Evolutionary conservation across 2,113 vertebrate genomes (phyloP).

Genomic region (Chlamydotis undulata): DNA sequence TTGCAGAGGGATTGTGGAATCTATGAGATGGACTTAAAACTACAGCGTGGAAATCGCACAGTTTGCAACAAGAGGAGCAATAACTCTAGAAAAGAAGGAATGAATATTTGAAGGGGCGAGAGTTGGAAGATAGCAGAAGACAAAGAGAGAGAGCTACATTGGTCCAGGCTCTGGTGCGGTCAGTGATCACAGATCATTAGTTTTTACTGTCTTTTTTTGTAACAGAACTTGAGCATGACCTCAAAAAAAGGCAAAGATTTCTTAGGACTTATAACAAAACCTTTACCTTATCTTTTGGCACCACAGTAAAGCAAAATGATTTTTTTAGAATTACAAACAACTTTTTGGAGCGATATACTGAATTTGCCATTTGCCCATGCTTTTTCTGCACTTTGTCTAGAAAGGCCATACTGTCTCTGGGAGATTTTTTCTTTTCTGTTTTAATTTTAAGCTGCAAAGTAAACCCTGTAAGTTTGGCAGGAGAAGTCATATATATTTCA

Average conservation of each 20-base stretch:
- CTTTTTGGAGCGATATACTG: background rate
- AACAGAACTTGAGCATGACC: background rate
- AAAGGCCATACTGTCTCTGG: background rate
- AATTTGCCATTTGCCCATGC: background rate
- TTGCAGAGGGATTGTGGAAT: background rate
- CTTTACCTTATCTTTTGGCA: background rate
- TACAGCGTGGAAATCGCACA: background rate
- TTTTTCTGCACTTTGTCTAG: background rate
- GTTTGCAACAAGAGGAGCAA: background rate
- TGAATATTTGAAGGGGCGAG: background rate
- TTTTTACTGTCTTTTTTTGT: background rate
- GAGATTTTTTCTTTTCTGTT: background rate
- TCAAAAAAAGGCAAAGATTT: background rate
- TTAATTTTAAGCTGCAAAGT: slow-evolving; percentile 23
- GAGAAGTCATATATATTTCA: slow-evolving; percentile 48
- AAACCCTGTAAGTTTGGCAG: slow-evolving; percentile 48
- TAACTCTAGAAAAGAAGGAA: background rate
- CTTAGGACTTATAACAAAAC: background rate
- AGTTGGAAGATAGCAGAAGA: background rate
- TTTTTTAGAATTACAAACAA: background rate
- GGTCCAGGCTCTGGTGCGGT: background rate
- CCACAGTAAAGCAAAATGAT: background rate
- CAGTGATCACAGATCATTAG: background rate
- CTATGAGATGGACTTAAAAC: background rate
- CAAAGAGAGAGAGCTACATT: background rate